Base-by-base conservation (phyloP, 1,140 invertebrate genomes). In the Drosophila insularis region DNA sequence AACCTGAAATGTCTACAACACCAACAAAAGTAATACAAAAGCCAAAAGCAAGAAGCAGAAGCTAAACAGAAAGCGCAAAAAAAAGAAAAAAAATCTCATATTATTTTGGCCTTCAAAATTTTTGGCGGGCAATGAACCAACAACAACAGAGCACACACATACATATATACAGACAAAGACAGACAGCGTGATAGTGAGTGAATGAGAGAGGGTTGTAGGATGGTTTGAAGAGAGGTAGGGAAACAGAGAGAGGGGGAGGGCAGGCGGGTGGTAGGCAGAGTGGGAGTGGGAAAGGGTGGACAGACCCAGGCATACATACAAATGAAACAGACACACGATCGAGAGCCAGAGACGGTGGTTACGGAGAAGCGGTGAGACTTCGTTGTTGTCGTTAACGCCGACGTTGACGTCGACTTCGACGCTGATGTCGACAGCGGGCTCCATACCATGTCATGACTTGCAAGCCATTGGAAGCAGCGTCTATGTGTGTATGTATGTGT, bases 101-200 rank as follows among this genome's bases (percentile, higher is more conserved):
- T 90, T 85, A 78, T 89, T 90, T 90, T 90, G 89, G 89, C 89
- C 89, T 90, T 90, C 89, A 90, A 90, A 86, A 90, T 71, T 90
- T 90, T 90, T 89, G 89, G 89, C 89, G 89, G 89, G 75, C 89
- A 90, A 90, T 90, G 89, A 90, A 90, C 89, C 89, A 90, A 90
- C 89, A 90, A 90, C 89, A 90, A 90, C 81, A 68, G 78, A 81
- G 63, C 50, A 53, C 63, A 75, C 76, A 68, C 71, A 70, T 60
- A 68, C 64, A 68, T 37, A 37, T n/a, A 50, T 8, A 68, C 17
- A 54, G 39, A 53, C 19, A 64, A n/a, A 64, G 19, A 64, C 62
- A 70, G 53, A 59, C 35, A 56, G 54, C 68, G 68, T 60, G 43
- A 31, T 27, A 65, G 74, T 50, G 50, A 54, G 43, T 7, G 23